Base-by-base conservation (phyloP, 1,140 invertebrate genomes). In the Helicoverpa zea region DNA sequence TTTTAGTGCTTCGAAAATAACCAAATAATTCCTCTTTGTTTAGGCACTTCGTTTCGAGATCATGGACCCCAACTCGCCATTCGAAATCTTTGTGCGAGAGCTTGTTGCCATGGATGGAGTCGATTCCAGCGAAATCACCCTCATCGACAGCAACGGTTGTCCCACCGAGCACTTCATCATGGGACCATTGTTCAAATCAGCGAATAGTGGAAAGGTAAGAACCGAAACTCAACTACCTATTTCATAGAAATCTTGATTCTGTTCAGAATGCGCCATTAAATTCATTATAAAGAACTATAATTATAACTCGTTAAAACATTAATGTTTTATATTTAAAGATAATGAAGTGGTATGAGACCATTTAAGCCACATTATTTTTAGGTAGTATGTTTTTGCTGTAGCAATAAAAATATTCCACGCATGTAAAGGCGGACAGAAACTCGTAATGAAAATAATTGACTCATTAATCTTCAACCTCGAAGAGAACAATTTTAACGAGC, bases 81-180 rank as follows among this genome's bases (percentile, higher is more conserved):
- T 98, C 95, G 98, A 99, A 94, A 99, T 99, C 83, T 99, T 99
- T 91, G 98, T 99, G 3, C 96, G 98, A 68, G 98, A 99, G 93
- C 95, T 99, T 82, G 98, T 99, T 30, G 98, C 98, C 52, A 98
- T 99, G 97, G 98, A 99, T 91, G 98, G 98, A 43, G 97, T 98
- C 49, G 98, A 98, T 91, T 98, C 97, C 74, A 98, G 97, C 86
- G 98, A 98, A 96, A 99, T 99, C 84, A 97, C 98, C 52, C 96
- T 99, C 3, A 98, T 99, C 87, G 98, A 99, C 90, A 97, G 97
- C n/a, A 96, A 97, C 84, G 98, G 98, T 89, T 99, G 98, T 91
- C 98, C 98, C 1, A 98, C 98, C 3, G 98, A 99, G 90, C 97
- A 98, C 84, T 97, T 98, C 87, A 99, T 98, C 91, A 98, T 99